Evolutionary conservation across 2,797 vertebrate genomes (phyloP), one percentile per base, ranked within the genome.

Genomic region (Otus scops): DNA sequence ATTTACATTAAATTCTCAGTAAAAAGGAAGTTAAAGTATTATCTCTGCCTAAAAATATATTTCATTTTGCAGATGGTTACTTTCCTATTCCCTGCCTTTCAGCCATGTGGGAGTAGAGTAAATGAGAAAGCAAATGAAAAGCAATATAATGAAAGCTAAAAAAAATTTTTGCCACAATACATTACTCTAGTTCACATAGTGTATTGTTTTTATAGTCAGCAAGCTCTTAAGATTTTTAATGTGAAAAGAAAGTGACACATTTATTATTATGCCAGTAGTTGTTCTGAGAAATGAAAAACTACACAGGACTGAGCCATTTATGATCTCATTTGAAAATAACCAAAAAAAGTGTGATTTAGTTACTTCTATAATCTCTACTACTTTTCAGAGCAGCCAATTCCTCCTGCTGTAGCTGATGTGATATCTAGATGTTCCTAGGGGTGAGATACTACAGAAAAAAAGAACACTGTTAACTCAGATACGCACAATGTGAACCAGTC

Each of bases 41-140:
- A 41, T 67, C 74, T 88, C 63, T 83, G 7, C 34, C 56, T 80
- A 81, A 84, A 88, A 95, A 41, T 26, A 26, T 41, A 24, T 84
- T 91, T 59, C 1, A 2, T 86, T 93, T 90, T 95, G 48, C 39
- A 94, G 79, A 92, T 82, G 28, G 32, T 82, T 95, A 86, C 67
- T 26, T 85, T 87, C n/a, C 30, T 80, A 50, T 91, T 93, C 75
- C 7, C 18, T 89, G 57, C 38, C 63, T 90, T 74, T 94, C 20
- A 85, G 47, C 54, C n/a, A 27, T 27, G 43, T 88, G 61, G 45
- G 68, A 96, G 89, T 60, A 89, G 21, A 92, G 6, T 51, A 81
- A 92, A 93, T 88, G 75, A 88, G 63, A 92, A 94, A 88, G 21
- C 32, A 92, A 93, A 75, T 89, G 36, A 95, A 96, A 92, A 91